These are phyloP conservation scores for Rhodophaea formosa DNA, from an alignment of 2,888 invertebrate genomes.

Conservation along the genomic window DNA sequence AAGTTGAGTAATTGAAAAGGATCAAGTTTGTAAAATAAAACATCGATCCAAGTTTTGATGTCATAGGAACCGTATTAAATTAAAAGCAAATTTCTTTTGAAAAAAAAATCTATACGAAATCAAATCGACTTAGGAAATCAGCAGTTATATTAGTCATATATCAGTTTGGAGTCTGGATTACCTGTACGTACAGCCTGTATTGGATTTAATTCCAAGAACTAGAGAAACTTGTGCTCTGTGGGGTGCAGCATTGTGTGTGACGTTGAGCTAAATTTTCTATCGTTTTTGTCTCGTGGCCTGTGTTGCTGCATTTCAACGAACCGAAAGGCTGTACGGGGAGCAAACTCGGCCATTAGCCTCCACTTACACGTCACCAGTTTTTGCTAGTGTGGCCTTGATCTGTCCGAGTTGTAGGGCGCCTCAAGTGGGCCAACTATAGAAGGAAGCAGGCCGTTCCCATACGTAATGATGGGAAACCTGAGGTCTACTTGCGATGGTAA, in stretches of 20 bases:
- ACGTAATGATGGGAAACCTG: conserved; percentile 61
- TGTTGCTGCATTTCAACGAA: conserved; percentile 21
- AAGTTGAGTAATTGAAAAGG: too few species aligned
- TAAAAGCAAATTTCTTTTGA: too few species aligned
- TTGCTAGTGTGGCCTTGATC: conserved; percentile 63
- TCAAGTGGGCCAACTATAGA: conserved; percentile 47
- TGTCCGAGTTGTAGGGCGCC: conserved; percentile 59
- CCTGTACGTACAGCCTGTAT: too few species aligned
- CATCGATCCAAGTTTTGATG: too few species aligned
- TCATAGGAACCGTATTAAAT: too few species aligned
- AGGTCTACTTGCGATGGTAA: conserved; percentile 34
- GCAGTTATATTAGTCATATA: too few species aligned
- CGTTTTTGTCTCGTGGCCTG: conserved; percentile 15
- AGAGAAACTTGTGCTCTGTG: background rate
- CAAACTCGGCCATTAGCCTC: conserved; percentile 55
- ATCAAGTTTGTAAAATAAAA: too few species aligned
- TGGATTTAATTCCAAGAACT: background rate
- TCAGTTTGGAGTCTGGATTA: too few species aligned
- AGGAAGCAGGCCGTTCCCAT: conserved; percentile 66
- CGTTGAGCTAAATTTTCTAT: background rate
- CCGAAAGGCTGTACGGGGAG: conserved; percentile 37
- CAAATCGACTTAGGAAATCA: too few species aligned
- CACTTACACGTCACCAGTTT: conserved; percentile 58
- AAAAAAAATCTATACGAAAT: too few species aligned
- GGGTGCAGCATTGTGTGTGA: conserved; percentile 1